These are phyloP conservation scores for Lacanobia wlatinum DNA, from an alignment of 2,888 invertebrate genomes.

Conservation along the genomic window DNA sequence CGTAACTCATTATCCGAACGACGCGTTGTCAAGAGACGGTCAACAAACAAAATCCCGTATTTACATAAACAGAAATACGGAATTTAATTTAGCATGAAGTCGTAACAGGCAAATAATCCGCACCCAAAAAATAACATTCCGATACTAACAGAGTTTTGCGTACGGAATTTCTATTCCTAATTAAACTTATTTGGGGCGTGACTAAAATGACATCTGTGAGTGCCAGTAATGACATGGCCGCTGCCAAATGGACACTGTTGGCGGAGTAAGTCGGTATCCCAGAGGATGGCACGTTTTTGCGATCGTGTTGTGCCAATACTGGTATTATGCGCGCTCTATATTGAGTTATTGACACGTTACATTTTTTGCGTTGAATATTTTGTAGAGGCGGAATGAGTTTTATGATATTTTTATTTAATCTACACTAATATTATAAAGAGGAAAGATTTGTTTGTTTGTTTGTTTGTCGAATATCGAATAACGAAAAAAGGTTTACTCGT, in stretches of 20 bases:
- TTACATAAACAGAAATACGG: conserved; percentile 56
- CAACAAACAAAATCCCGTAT: conserved; percentile 50
- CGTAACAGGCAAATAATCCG: conserved; percentile 44
- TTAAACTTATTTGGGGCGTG: conserved; percentile 75
- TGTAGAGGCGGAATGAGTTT: background rate
- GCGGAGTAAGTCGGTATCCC: conserved; percentile 58
- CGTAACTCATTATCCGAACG: conserved; percentile 39
- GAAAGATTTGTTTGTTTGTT: too few relatives aligned
- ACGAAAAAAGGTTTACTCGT: background rate
- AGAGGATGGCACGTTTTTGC: conserved; percentile 58
- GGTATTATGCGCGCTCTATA: conserved; percentile 8
- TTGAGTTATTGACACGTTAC: conserved; percentile 34
- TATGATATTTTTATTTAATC: background rate
- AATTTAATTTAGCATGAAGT: conserved; percentile 62
- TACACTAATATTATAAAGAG: too few relatives aligned
- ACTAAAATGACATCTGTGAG: conserved; percentile 71
- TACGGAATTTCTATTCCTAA: conserved; percentile 74
- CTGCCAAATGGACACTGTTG: conserved; percentile 75
- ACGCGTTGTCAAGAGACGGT: conserved; percentile 40
- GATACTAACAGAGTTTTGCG: conserved; percentile 57
- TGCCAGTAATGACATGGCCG: conserved; percentile 67
- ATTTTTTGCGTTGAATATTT: conserved; percentile 32
- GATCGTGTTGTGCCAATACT: conserved; percentile 50
- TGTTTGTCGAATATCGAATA: too few relatives aligned
- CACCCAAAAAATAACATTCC: conserved; percentile 55